These are phyloP conservation scores for Cichladusa arquata DNA, from an alignment of 2,113 vertebrate genomes.

Conservation along the genomic window DNA sequence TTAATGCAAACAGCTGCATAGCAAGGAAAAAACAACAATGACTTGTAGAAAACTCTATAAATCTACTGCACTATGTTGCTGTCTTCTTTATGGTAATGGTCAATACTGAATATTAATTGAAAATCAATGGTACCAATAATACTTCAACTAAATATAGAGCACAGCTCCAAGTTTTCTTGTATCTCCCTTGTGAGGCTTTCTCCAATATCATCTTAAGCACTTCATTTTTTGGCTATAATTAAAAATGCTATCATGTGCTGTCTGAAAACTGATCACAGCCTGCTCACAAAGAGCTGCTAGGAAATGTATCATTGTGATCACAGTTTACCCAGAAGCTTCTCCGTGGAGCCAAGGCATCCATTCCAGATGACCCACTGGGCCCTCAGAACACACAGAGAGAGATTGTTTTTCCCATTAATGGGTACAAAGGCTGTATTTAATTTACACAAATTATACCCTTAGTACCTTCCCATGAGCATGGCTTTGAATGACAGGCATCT, in stretches of 20 bases:
- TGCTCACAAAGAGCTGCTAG: neutral
- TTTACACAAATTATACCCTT: constrained; percentile 8
- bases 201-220: neutral
- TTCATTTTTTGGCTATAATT: constrained; percentile 41
- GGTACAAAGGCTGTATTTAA: neutral
- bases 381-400: neutral
- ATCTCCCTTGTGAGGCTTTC: neutral
- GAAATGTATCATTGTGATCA: neutral
- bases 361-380: neutral
- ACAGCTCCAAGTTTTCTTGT: neutral
- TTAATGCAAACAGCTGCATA: neutral
- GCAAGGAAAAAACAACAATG: neutral
- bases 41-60: neutral
- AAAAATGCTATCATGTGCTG: neutral
- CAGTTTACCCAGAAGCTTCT: neutral
- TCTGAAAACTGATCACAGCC: neutral
- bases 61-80: neutral
- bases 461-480: neutral
- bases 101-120: constrained; percentile 31
- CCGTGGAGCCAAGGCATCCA: neutral
- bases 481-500: constrained; percentile 23
- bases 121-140: constrained; percentile 11
- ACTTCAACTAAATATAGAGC: neutral
- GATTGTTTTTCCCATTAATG: neutral
- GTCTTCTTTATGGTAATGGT: neutral